phyloP scores from a whole-genome alignment of 2,797 vertebrate genomes.

The Nyctalus aviator region DNA sequence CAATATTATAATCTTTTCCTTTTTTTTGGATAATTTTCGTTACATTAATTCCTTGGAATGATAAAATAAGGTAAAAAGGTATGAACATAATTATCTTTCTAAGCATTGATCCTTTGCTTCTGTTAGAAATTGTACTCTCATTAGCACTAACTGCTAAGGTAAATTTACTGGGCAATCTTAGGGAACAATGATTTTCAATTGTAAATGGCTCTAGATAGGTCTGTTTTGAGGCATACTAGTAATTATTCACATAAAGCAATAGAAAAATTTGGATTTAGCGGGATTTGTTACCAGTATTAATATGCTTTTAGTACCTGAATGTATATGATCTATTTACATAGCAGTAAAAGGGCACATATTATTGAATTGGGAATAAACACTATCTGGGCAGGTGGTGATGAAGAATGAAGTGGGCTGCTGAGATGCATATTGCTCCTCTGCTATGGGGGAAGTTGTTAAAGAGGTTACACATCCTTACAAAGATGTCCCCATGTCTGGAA shows the following conservation, averaged over 20 bases:
- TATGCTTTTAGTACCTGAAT: background rate
- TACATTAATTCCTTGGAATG: background rate
- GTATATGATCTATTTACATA: background rate
- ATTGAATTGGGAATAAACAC: background rate
- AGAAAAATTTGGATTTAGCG: background rate
- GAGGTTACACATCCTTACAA: background rate
- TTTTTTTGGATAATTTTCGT: background rate
- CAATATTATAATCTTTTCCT: background rate
- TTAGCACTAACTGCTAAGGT: background rate
- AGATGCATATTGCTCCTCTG: rapidly evolving
- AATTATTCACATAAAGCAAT: background rate
- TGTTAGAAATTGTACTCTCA: background rate
- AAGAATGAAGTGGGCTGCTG: background rate
- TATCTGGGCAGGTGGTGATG: background rate
- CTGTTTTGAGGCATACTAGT: background rate
- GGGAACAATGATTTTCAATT: background rate
- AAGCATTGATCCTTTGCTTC: background rate
- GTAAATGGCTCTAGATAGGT: background rate
- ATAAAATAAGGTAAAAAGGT: background rate
- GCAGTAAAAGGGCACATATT: background rate
- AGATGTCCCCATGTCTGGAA: background rate
- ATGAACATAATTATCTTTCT: background rate
- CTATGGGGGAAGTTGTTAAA: rapidly evolving
- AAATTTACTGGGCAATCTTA: background rate
- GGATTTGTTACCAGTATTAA: background rate